Percentiles rank a stretch among this genome's conserved stretches.
phyloP scores from a whole-genome alignment of 2,888 invertebrate species.

The Aporophyla nigra region DNA sequence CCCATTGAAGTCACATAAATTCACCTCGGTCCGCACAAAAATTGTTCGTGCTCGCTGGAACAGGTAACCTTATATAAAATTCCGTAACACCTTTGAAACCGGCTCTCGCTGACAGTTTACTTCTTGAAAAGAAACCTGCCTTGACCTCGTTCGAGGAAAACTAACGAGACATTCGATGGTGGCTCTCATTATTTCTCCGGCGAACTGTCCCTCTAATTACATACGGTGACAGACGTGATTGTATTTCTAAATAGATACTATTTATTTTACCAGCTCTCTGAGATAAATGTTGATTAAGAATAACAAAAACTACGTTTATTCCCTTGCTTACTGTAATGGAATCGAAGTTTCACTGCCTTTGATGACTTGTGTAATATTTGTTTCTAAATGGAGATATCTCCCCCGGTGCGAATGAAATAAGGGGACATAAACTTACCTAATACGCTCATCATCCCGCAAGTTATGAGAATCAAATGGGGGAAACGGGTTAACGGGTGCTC shows the following conservation, averaged over 20 bases:
- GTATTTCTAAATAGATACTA: conserved; percentile 72
- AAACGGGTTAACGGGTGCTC: conserved; percentile 44
- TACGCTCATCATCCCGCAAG: conserved; percentile 50
- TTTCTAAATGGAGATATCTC: conserved; percentile 38
- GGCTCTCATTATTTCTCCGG: conserved; percentile 78
- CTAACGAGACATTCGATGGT: conserved; percentile 82
- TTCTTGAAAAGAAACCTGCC: conserved; percentile 67
- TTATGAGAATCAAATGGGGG: conserved; percentile 50
- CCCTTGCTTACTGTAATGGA: conserved; percentile 8
- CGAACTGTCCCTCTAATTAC: conserved; percentile 80
- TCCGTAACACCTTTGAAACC: conserved; percentile 55
- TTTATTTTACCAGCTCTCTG: conserved; percentile 45
- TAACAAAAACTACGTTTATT: conserved; percentile 31
- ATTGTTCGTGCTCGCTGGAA: conserved; percentile 42
- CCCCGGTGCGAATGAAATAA: conserved; percentile 38
- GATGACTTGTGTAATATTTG: conserved; percentile 47
- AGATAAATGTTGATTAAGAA: conserved; percentile 52
- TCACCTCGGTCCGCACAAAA: conserved; percentile 36
- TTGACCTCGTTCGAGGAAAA: conserved; percentile 77
- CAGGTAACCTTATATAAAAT: conserved; percentile 60
- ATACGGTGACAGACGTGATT: conserved; percentile 76
- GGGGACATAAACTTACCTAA: conserved; percentile 46
- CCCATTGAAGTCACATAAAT: conserved; percentile 43
- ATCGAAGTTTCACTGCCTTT: conserved; percentile 44
- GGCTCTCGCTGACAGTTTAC: conserved; percentile 66